Evolutionary conservation across 2,888 invertebrate genomes (phyloP).

Genomic region (Monochamus alternatus): DNA sequence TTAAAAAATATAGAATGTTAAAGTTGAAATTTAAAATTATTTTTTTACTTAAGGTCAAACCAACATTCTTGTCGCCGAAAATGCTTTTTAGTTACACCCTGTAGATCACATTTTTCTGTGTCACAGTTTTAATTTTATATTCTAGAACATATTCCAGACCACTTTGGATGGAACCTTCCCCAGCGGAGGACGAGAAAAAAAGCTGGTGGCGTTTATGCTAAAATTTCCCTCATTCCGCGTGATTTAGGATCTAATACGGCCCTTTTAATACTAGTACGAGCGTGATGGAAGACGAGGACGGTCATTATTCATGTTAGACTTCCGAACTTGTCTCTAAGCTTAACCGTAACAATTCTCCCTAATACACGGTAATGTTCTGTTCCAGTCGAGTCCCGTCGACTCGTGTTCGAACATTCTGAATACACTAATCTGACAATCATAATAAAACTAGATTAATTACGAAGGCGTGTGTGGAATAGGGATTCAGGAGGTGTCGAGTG

Average conservation of each 20-base stretch:
- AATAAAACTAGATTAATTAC: constrained; percentile 23
- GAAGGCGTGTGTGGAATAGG: background rate
- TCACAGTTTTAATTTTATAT: too few relatives aligned
- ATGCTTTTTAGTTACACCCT: too few relatives aligned
- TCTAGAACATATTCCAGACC: too few relatives aligned
- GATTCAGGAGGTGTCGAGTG: background rate
- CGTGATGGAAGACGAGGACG: constrained; percentile 33
- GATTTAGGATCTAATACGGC: constrained; percentile 15
- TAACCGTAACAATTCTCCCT: constrained; percentile 31
- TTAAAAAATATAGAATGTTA: too few relatives aligned
- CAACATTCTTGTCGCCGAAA: too few relatives aligned
- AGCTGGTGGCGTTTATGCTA: too few relatives aligned
- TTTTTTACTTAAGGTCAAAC: too few relatives aligned
- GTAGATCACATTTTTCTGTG: too few relatives aligned
- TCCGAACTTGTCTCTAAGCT: constrained; percentile 40
- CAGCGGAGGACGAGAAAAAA: too few relatives aligned
- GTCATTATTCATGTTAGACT: constrained; percentile 42
- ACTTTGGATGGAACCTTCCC: too few relatives aligned
- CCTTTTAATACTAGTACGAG: constrained; percentile 14
- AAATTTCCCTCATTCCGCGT: too few relatives aligned
- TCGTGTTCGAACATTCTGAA: constrained; percentile 22
- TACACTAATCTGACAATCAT: constrained; percentile 21
- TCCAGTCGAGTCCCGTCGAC: constrained; percentile 8
- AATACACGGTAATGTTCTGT: constrained; percentile 37
- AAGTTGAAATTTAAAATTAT: too few relatives aligned